A percentile compares a stretch with the other conserved stretches of the same genome.
phyloP scores from a whole-genome alignment of 2,113 vertebrate genomes.

The Chlorodrepanis virens region DNA sequence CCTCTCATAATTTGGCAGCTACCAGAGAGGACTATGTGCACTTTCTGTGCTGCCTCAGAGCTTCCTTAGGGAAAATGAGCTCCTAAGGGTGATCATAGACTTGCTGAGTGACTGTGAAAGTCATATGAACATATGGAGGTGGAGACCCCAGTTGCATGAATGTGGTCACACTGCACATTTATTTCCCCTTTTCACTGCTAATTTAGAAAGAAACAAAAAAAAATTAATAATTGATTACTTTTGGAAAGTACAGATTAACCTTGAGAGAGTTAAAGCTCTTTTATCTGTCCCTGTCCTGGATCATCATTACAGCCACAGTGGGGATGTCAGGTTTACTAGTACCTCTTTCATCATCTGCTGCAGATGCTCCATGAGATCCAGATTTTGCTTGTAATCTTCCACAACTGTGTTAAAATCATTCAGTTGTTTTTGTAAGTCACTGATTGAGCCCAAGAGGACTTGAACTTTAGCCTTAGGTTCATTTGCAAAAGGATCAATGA shows the following conservation, averaged over 20 bases:
- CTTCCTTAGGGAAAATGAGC: background rate
- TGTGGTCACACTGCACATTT: fast-evolving
- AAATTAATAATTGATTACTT: background rate
- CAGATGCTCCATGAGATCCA: conserved; percentile 81
- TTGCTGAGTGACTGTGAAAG: background rate
- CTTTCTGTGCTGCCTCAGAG: background rate
- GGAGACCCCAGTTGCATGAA: background rate
- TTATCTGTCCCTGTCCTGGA: background rate
- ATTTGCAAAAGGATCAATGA: conserved; percentile 64
- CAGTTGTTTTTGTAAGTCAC: conserved; percentile 83
- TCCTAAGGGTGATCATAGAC: background rate
- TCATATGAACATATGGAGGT: background rate
- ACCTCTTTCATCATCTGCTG: conserved; percentile 90
- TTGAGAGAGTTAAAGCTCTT: background rate
- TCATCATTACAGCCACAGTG: background rate
- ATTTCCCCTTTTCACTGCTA: fast-evolving
- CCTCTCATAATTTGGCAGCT: background rate
- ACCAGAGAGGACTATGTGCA: background rate
- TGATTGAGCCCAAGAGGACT: conserved; percentile 68
- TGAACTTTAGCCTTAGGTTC: conserved; percentile 60
- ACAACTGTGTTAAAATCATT: conserved; percentile 79
- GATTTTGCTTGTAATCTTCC: conserved; percentile 82
- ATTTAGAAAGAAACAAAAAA: background rate
- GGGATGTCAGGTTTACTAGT: background rate
- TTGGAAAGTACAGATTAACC: background rate